phyloP scores from a whole-genome alignment of 2,113 vertebrate genomes.

The Sceloporus undulatus region DNA sequence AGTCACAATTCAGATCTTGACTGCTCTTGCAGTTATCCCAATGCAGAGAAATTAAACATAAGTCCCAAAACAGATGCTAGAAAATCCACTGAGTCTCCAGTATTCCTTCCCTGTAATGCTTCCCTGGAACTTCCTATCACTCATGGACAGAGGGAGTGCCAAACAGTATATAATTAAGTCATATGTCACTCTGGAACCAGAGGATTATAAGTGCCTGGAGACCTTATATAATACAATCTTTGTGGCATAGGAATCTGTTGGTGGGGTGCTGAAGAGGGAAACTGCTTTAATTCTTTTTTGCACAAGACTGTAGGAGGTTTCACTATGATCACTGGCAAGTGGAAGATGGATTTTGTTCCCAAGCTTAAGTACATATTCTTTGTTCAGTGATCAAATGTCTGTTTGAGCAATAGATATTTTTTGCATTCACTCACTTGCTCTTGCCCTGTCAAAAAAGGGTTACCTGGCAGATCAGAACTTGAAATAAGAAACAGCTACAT shows the following conservation, averaged over 20 bases:
- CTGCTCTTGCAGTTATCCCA: neutral
- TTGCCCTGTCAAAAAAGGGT: slow-evolving; percentile 33
- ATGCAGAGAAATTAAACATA: neutral
- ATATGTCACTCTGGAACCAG: neutral
- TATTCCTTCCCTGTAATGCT: neutral
- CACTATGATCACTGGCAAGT: slow-evolving; percentile 22
- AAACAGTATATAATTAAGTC: slow-evolving; percentile 38
- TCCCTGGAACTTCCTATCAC: neutral
- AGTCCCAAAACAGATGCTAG: no score
- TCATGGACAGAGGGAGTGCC: neutral
- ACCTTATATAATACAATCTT: slow-evolving; percentile 32
- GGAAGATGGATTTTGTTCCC: slow-evolving; percentile 19
- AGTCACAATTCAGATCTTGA: neutral
- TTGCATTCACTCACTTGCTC: slow-evolving; percentile 43
- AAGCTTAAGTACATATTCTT: slow-evolving; percentile 45
- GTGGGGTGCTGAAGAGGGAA: slow-evolving; percentile 7
- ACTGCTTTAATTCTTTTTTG: slow-evolving; percentile 22
- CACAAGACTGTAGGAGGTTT: neutral
- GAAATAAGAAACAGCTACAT: slow-evolving; percentile 1
- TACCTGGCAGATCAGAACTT: slow-evolving; percentile 36
- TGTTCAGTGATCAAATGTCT: slow-evolving; percentile 42
- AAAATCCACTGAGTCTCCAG: neutral
- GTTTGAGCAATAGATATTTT: slow-evolving; percentile 28
- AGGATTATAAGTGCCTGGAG: neutral
- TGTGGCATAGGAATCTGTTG: neutral